These are phyloP conservation scores for Papilio polytes DNA, from an alignment of 1,140 invertebrate genomes.

Conservation along the genomic window DNA sequence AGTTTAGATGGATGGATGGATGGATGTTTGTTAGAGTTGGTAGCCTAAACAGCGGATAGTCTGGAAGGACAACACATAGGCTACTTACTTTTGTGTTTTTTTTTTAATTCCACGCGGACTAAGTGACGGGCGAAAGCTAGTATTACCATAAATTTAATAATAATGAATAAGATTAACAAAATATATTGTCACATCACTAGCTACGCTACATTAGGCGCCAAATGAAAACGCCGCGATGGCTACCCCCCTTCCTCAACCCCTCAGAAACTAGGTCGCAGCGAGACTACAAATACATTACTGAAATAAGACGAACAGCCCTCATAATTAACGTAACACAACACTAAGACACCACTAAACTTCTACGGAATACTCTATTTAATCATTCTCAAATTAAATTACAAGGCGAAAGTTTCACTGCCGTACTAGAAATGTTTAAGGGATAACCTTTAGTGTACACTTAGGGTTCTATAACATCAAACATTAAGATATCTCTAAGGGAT, in stretches of 20 bases:
- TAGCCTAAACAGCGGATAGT: too few relatives aligned
- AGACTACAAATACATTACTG: conserved; percentile 56
- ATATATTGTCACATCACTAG: conserved; percentile 29
- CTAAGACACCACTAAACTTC: conserved; percentile 41
- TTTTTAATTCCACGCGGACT: too few relatives aligned
- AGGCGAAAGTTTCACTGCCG: not conserved
- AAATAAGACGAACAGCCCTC: conserved; percentile 52
- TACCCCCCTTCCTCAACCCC: conserved; percentile 21
- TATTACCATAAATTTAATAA: too few relatives aligned
- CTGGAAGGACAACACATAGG: too few relatives aligned
- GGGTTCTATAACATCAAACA: not conserved
- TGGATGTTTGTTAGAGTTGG: too few relatives aligned
- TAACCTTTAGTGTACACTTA: not conserved
- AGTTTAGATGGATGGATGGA: too few relatives aligned
- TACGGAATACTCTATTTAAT: conserved; percentile 43
- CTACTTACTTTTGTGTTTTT: too few relatives aligned
- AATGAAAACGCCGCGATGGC: conserved; percentile 51
- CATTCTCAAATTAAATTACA: conserved; percentile 1
- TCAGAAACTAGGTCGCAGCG: conserved; percentile 52
- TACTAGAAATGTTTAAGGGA: not conserved
- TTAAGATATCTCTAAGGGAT: not conserved
- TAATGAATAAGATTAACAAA: conserved; percentile 4
- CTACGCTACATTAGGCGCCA: conserved; percentile 48
- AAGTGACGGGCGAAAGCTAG: too few relatives aligned
- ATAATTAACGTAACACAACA: conserved; percentile 59